These are phyloP conservation scores for Oreochromis niloticus DNA, from an alignment of 2,113 vertebrate genomes.

Conservation along the genomic window DNA sequence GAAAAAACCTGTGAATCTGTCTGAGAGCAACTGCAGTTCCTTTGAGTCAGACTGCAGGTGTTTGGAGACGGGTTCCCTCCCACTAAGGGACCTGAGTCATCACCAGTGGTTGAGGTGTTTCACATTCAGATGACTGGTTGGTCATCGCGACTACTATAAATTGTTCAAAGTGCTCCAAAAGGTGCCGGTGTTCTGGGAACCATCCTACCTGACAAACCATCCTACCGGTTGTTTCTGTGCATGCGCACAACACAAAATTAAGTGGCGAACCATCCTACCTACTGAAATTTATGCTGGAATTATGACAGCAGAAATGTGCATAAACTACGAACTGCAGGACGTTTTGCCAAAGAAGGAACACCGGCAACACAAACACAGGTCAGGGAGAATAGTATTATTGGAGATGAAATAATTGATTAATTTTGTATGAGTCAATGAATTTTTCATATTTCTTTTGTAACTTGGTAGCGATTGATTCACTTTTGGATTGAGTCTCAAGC, in stretches of 20 bases:
- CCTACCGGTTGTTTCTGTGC: too few relatives aligned
- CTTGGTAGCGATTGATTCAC: fast-evolving
- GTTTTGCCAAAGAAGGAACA: too few relatives aligned
- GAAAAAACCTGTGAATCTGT: fast-evolving
- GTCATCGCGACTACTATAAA: fast-evolving
- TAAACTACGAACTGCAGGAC: too few relatives aligned
- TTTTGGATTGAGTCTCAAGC: not conserved
- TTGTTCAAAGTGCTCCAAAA: not conserved
- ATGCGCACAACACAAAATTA: too few relatives aligned
- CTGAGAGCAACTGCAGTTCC: not conserved
- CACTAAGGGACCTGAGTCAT: not conserved
- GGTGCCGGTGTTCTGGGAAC: too few relatives aligned
- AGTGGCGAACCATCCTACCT: too few relatives aligned
- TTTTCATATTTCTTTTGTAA: fast-evolving
- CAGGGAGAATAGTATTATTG: too few relatives aligned
- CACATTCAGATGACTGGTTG: not conserved
- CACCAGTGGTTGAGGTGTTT: not conserved
- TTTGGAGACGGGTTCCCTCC: not conserved
- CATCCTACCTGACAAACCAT: too few relatives aligned
- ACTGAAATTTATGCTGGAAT: too few relatives aligned
- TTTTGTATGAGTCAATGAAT: fast-evolving
- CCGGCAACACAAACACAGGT: not conserved
- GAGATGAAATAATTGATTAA: not conserved
- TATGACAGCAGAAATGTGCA: too few relatives aligned
- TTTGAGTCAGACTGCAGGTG: not conserved